These are phyloP conservation scores for Xestia ashworthii DNA, from an alignment of 2,888 invertebrate species.

Conservation along the genomic window DNA sequence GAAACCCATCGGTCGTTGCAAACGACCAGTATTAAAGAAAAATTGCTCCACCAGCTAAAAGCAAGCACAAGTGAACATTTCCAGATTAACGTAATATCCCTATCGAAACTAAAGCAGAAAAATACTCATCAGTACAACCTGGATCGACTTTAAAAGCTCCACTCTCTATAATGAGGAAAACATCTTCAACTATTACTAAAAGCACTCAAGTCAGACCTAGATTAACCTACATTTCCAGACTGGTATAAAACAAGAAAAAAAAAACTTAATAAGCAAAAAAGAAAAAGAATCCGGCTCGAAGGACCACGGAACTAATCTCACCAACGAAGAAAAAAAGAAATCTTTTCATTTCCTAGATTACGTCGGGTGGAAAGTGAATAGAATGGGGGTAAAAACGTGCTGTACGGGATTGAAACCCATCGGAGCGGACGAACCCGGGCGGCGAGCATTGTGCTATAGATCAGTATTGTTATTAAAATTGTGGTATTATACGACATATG, in stretches of 20 bases:
- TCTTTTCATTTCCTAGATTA: slow-evolving; percentile 86
- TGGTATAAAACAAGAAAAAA: slow-evolving; percentile 11
- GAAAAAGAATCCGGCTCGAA: slow-evolving; percentile 48
- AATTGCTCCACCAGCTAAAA: neutral
- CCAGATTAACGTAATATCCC: neutral
- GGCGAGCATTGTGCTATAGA: slow-evolving; percentile 78
- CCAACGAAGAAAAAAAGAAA: slow-evolving; percentile 77
- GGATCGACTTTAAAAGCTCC: neutral
- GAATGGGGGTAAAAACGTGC: slow-evolving; percentile 77
- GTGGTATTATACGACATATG: slow-evolving; percentile 63
- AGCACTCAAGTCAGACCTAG: slow-evolving; percentile 30
- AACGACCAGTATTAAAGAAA: neutral
- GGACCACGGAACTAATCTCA: slow-evolving; percentile 71
- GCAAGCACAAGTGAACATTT: neutral
- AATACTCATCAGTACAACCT: neutral
- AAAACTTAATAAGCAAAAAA: slow-evolving; percentile 57
- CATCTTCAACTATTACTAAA: slow-evolving; percentile 30
- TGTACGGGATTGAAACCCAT: slow-evolving; percentile 82
- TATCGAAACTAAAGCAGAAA: neutral
- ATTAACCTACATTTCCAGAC: slow-evolving; percentile 53
- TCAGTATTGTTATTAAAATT: slow-evolving; percentile 82
- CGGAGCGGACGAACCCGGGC: slow-evolving; percentile 81
- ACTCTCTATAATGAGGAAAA: slow-evolving; percentile 28
- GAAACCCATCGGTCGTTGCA: neutral
- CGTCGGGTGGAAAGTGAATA: slow-evolving; percentile 76